A percentile compares a stretch with the other conserved stretches of the same genome.
Conservation (phyloP, 1,140 invertebrate genomes). For the Popillia japonica region DNA sequence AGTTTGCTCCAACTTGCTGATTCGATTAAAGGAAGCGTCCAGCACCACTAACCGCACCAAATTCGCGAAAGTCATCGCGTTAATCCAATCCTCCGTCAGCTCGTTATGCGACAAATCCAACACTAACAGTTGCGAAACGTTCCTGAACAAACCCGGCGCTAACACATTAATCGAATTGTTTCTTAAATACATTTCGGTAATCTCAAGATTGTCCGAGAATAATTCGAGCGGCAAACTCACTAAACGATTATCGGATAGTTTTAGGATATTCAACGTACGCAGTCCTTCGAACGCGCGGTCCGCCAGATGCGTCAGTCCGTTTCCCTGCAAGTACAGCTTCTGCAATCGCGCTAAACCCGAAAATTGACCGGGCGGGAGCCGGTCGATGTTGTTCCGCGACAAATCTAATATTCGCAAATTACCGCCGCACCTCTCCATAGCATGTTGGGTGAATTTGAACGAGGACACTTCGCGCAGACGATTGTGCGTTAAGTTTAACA, state of each 20-base stretch:
- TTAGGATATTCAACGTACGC: constrained; percentile 75
- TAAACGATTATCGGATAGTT: constrained; percentile 83
- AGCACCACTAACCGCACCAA: constrained; percentile 81
- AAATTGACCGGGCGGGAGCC: constrained; percentile 77
- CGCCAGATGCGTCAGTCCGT: constrained; percentile 77
- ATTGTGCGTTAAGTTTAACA: constrained; percentile 84
- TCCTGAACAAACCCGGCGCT: constrained; percentile 84
- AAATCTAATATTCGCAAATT: constrained; percentile 80
- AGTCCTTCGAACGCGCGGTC: constrained; percentile 85
- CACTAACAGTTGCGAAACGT: constrained; percentile 80
- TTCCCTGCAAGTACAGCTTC: constrained; percentile 70
- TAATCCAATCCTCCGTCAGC: constrained; percentile 86
- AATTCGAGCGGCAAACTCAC: constrained; percentile 83
- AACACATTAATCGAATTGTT: constrained; percentile 89
- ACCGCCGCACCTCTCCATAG: constrained; percentile 73
- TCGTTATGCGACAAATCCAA: constrained; percentile 88
- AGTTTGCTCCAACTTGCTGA: constrained; percentile 79
- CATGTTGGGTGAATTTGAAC: constrained; percentile 75
- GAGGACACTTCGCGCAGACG: constrained; percentile 78
- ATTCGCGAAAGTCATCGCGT: constrained; percentile 84
- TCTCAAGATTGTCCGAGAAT: constrained; percentile 79
- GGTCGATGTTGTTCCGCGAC: constrained; percentile 84
- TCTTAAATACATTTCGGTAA: constrained; percentile 83
- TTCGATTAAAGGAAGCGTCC: constrained; percentile 82
- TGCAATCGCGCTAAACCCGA: constrained; percentile 70